Base-by-base conservation (phyloP, 1,140 invertebrate species). In the Bombus waltoni region DNA sequence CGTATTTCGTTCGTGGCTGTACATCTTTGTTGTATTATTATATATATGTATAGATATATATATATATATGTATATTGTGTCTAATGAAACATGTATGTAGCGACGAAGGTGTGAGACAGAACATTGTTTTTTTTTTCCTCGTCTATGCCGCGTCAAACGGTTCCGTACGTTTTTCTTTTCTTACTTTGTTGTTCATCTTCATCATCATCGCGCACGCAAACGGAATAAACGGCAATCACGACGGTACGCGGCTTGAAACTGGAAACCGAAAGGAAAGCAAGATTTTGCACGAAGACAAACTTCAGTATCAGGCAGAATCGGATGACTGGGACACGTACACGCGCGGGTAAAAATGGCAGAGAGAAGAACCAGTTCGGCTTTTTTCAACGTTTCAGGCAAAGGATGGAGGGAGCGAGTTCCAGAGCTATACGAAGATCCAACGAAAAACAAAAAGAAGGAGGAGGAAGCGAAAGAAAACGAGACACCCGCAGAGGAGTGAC, bases 371-470 rank as follows among this genome's bases (percentile, higher is more conserved):
- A 90, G 89, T 86, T 75, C 86, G 92, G 92, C 88, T 93, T 93
- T 94, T 88, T 87, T 92, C 93, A 94, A 95, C 92, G 91, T 95
- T 95, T 95, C 95, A 95, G 95, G 94, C 94, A 93, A 93, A 87
- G 93, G 95, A 89, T 95, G 95, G 95, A 95, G 95, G 90, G 91
- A 94, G 89, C 94, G 94, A 90, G 94, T 95, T 88, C 95, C 95
- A 84, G 95, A 95, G 93, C 94, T 95, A 89, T 94, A 95, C 90
- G 88, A 95, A 91, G 93, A 94, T 47, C 93, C 94, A 74, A 92
- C 90, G 87, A 94, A 93, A 92, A 83, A 87, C 83, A 93, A 92
- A 93, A 89, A 88, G 90, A 91, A 92, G 75, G 91, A 92, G 71
- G 91, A 93, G 75, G 91, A 93, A 72, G 92, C 91, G 68, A 90